These are phyloP conservation scores for Drosophila pseudoananassae DNA, from an alignment of 1,140 invertebrate genomes.

Conservation along the genomic window DNA sequence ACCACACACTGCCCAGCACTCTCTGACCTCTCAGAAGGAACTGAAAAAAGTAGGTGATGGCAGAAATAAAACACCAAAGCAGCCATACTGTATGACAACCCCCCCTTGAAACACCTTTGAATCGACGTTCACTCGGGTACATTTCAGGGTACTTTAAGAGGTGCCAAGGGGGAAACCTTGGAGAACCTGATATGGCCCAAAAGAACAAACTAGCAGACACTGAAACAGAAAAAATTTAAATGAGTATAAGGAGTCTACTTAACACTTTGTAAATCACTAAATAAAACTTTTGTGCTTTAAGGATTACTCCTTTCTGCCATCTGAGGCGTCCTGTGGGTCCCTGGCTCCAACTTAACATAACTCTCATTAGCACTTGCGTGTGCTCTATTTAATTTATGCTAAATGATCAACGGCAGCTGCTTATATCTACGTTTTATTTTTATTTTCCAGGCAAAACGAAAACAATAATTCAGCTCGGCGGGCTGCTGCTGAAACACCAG, in stretches of 20 bases:
- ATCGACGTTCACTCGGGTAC: slow-evolving; percentile 92
- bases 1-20: slow-evolving; percentile 87
- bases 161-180: slow-evolving; percentile 48
- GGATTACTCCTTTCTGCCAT: neutral
- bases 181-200: slow-evolving; percentile 9
- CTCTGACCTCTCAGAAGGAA: slow-evolving; percentile 85
- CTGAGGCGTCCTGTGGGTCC: neutral
- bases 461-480: slow-evolving; percentile 68
- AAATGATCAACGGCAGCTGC: slow-evolving; percentile 76
- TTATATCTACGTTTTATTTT: slow-evolving; percentile 73
- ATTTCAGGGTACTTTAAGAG: slow-evolving; percentile 30
- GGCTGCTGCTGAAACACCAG: slow-evolving; percentile 51
- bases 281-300: too few species aligned
- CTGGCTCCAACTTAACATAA: slow-evolving; percentile 30
- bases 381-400: slow-evolving; percentile 65
- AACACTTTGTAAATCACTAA: neutral
- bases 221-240: too few species aligned
- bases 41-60: slow-evolving; percentile 86
- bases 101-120: slow-evolving; percentile 91
- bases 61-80: slow-evolving; percentile 88
- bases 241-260: neutral
- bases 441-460: slow-evolving; percentile 74
- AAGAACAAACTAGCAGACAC: neutral
- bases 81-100: slow-evolving; percentile 90
- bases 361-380: slow-evolving; percentile 64